Evolutionary conservation across 92 coral and sea anemone genomes (phyloP).

Genomic region (Muricea muricata): DNA sequence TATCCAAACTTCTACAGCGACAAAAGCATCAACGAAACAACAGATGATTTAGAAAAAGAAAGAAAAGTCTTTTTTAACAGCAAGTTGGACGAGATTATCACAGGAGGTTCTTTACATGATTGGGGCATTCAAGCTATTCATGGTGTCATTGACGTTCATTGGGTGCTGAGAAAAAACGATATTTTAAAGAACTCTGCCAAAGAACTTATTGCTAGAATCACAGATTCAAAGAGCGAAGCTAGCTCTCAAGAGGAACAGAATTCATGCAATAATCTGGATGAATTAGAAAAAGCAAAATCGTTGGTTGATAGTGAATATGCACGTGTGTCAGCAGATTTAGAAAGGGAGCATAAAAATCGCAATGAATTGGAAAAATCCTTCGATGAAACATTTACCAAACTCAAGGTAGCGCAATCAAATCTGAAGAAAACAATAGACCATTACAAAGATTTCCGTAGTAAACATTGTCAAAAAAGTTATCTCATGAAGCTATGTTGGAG

Average conservation of each 20-base stretch:
- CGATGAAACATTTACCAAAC: slow-evolving; percentile 25
- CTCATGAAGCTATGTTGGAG: neutral
- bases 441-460: neutral
- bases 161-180: slow-evolving; percentile 49
- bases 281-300: slow-evolving; percentile 42
- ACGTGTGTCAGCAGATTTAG: slow-evolving; percentile 28
- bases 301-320: slow-evolving; percentile 22
- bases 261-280: slow-evolving; percentile 40
- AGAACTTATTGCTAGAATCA: neutral
- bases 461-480: neutral
- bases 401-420: slow-evolving; percentile 42
- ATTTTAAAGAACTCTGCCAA: slow-evolving; percentile 38
- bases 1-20: slow-evolving; percentile 7
- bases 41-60: neutral
- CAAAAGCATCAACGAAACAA: neutral
- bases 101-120: neutral
- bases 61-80: slow-evolving; percentile 29
- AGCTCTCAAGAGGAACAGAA: slow-evolving; percentile 11
- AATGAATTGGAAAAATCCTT: slow-evolving; percentile 34
- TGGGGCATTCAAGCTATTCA: slow-evolving; percentile 43
- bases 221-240: neutral
- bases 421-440: slow-evolving; percentile 30
- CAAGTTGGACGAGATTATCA: slow-evolving; percentile 12
- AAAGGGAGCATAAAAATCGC: slow-evolving; percentile 8
- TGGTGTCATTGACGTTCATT: slow-evolving; percentile 52